These are phyloP conservation scores for Otolemur garnettii DNA, from an alignment of 2,113 vertebrate species.

Conservation along the genomic window DNA sequence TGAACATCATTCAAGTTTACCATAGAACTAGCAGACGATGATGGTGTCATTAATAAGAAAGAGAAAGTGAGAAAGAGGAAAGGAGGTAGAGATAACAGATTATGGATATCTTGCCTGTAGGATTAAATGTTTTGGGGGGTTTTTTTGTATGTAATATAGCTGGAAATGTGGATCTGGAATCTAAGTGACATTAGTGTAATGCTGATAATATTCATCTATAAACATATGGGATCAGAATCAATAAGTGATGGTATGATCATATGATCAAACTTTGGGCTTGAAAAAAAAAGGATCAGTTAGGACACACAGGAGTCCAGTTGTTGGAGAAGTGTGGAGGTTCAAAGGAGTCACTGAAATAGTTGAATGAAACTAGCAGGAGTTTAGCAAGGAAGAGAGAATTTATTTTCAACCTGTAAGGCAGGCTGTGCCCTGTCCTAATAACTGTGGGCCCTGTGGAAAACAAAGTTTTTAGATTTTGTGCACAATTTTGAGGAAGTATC, in stretches of 20 bases:
- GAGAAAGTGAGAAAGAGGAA: neutral
- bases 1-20: neutral
- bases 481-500: too few species aligned
- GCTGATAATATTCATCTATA: neutral
- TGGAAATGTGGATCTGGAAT: neutral
- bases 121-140: neutral
- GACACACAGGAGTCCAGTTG: neutral
- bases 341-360: too few species aligned
- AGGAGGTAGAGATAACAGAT: neutral
- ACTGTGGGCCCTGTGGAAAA: too few species aligned
- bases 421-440: too few species aligned
- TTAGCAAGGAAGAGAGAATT: too few species aligned
- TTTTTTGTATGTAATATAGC: neutral
- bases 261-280: neutral
- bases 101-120: neutral
- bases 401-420: too few species aligned
- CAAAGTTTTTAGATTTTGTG: too few species aligned
- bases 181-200: neutral
- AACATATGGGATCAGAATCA: neutral
- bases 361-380: too few species aligned
- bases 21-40: neutral
- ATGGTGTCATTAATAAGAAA: constrained; percentile 25
- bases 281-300: neutral
- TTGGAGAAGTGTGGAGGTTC: too few species aligned
- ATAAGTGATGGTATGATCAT: neutral